These are phyloP conservation scores for Rallus crepitans DNA, from an alignment of 2,797 vertebrate genomes.

Conservation along the genomic window DNA sequence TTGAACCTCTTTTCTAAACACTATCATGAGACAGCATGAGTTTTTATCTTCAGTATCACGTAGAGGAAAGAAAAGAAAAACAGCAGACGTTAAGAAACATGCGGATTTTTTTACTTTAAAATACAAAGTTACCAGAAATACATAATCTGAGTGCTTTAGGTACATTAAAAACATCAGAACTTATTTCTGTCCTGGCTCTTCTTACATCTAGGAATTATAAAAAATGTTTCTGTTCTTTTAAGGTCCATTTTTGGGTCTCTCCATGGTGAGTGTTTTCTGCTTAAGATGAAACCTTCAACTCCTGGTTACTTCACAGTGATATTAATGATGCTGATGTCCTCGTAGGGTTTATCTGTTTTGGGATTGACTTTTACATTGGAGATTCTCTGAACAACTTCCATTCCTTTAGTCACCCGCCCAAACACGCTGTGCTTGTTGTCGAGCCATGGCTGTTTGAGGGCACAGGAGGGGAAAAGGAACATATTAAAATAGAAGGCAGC, in stretches of 20 bases:
- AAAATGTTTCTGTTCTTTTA: neutral
- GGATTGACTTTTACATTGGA: slow-evolving; percentile 97
- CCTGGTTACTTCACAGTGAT: slow-evolving; percentile 91
- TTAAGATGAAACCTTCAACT: neutral
- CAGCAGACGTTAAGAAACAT: neutral
- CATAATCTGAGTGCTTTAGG: slow-evolving; percentile 30
- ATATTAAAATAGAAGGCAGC: neutral
- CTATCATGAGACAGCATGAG: accelerated
- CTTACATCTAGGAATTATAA: neutral
- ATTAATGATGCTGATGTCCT: slow-evolving; percentile 98
- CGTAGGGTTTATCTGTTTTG: slow-evolving; percentile 98
- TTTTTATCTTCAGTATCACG: neutral
- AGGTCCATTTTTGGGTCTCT: neutral
- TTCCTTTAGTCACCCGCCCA: slow-evolving; percentile 94
- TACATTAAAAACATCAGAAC: slow-evolving; percentile 40
- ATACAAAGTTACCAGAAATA: slow-evolving; percentile 64
- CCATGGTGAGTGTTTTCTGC: accelerated
- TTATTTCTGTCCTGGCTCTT: neutral
- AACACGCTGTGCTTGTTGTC: slow-evolving; percentile 99
- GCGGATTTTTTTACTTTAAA: slow-evolving; percentile 63
- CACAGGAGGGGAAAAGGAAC: neutral
- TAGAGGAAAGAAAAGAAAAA: neutral
- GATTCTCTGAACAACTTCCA: slow-evolving; percentile 98
- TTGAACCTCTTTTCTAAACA: neutral
- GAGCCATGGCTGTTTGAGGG: slow-evolving; percentile 90